Percentiles rank a stretch among this genome's conserved stretches.
Evolutionary conservation across 2,888 invertebrate genomes (phyloP).

Genomic region (Gonocerus acuteangulatus): DNA sequence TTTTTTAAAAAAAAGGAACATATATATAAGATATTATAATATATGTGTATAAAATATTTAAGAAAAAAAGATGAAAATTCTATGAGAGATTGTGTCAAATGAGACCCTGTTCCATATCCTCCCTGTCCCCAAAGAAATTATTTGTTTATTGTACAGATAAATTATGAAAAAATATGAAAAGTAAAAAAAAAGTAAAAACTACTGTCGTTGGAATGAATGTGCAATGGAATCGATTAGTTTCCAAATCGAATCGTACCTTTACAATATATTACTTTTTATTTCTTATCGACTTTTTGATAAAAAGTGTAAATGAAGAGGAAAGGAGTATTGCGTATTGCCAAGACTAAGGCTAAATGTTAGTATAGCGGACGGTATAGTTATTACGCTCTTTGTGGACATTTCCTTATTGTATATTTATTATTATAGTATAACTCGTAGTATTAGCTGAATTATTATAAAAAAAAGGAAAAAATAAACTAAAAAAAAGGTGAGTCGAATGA

Average conservation of each 20-base stretch:
- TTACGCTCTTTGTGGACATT: conserved; percentile 32
- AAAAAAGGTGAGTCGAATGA: conserved; percentile 7
- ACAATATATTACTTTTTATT: conserved; percentile 15
- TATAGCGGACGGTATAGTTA: conserved; percentile 34
- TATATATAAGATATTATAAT: conserved; percentile 20
- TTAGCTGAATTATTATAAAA: conserved; percentile 24
- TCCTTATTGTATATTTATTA: conserved; percentile 36
- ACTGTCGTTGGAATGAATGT: conserved; percentile 32
- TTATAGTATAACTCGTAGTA: conserved; percentile 33
- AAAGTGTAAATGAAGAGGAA: conserved; percentile 17
- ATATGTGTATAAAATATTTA: conserved; percentile 12
- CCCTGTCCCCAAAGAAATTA: conserved; percentile 14
- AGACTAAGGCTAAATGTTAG: conserved; percentile 27
- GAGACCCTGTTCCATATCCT: conserved; percentile 9
- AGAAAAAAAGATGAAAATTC: conserved; percentile 10
- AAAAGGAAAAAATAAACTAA: conserved; percentile 6
- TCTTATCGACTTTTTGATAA: conserved; percentile 28
- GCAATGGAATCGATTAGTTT: conserved; percentile 33
- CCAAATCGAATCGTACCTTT: conserved; percentile 17
- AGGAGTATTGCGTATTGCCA: conserved; percentile 29
- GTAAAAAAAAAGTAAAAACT: conserved; percentile 4
- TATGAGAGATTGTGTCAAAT: conserved; percentile 16
- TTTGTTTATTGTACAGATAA: conserved; percentile 31
- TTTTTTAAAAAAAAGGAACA: conserved; percentile 4
- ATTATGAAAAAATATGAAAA: conserved; percentile 7